Conservation (phyloP, 2,797 vertebrate genomes). For the Odontamblyopus lacepedii region DNA sequence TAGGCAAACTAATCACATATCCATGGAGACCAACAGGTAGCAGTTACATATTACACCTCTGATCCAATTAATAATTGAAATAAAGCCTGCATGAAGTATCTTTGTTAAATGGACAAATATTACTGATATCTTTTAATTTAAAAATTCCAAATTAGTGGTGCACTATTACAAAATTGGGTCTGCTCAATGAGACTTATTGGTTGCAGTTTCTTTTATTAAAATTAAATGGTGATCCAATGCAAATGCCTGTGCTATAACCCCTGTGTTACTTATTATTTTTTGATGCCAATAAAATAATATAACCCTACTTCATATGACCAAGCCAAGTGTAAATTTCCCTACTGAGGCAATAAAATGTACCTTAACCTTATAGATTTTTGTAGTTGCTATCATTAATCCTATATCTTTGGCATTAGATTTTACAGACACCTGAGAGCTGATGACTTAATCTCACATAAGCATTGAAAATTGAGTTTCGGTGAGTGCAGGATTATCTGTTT, state of each 20-base stretch:
- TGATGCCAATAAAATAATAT: no score
- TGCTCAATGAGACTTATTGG: neutral
- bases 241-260: no score
- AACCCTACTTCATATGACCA: no score
- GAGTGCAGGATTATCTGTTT: conserved; percentile 31
- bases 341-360: no score
- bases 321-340: no score
- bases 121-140: neutral
- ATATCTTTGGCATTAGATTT: conserved; percentile 2
- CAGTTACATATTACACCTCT: no score
- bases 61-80: neutral
- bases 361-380: no score
- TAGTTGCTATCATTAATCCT: neutral
- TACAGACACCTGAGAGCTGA: neutral
- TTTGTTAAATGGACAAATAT: neutral
- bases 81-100: neutral
- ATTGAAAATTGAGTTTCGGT: conserved; percentile 63
- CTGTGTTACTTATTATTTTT: no score
- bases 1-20: no score
- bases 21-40: no score
- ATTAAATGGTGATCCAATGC: no score
- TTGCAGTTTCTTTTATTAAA: neutral
- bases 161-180: neutral
- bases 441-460: conserved; percentile 6
- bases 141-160: neutral